These are phyloP conservation scores for Sinocyclocheilus maitianheensis DNA, from an alignment of 2,113 vertebrate species.

Conservation along the genomic window DNA sequence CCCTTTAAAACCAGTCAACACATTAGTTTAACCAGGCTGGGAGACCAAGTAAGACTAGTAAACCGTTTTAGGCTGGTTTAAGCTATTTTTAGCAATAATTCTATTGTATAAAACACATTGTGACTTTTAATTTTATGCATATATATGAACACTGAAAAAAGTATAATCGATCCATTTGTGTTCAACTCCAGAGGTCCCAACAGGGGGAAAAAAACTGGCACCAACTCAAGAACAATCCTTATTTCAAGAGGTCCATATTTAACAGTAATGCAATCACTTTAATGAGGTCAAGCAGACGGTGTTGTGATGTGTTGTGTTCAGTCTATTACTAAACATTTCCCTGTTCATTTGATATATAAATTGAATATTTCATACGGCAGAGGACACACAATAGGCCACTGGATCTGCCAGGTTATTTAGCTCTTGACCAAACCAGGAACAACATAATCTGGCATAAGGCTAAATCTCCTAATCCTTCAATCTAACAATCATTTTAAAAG, in stretches of 20 bases:
- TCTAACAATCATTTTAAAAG: background rate
- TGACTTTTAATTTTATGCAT: background rate
- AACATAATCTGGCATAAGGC: background rate
- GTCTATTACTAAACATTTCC: background rate
- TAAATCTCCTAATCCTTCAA: conserved; percentile 26
- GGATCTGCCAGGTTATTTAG: background rate
- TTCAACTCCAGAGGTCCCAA: conserved; percentile 4
- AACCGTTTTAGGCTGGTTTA: background rate
- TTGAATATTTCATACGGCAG: background rate
- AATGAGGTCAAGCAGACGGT: background rate
- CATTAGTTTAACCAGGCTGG: background rate
- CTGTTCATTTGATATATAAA: background rate
- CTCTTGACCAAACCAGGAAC: background rate
- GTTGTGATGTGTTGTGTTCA: background rate
- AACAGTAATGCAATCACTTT: background rate
- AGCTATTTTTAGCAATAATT: background rate
- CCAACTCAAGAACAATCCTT: background rate
- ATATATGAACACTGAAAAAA: background rate
- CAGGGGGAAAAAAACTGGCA: conserved; percentile 9
- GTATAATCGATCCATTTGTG: background rate
- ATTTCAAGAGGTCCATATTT: conserved; percentile 51
- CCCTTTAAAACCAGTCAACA: background rate
- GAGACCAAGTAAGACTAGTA: too few species aligned
- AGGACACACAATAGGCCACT: conserved; percentile 3
- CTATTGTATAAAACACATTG: background rate